A percentile compares a stretch with the other conserved stretches of the same genome.
Evolutionary conservation across 2,113 vertebrate genomes (phyloP).

Genomic region (Cynocephalus volans): DNA sequence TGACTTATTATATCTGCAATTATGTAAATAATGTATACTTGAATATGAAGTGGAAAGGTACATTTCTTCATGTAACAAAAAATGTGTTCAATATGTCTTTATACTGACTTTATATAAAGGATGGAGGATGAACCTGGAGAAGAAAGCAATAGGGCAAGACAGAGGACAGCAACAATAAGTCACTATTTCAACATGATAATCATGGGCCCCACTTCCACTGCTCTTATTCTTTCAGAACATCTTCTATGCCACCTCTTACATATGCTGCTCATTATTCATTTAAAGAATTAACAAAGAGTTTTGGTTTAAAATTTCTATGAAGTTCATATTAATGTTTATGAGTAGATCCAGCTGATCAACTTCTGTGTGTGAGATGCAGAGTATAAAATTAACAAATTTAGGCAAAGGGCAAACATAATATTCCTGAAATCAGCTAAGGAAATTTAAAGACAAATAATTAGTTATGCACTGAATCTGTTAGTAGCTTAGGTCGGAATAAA

Average conservation of each 20-base stretch:
- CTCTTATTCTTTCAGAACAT: not conserved
- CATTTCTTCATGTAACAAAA: not conserved
- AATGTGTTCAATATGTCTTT: not conserved
- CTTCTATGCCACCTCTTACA: not conserved
- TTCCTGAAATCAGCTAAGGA: not conserved
- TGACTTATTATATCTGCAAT: not conserved
- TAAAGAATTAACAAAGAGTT: not conserved
- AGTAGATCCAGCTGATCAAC: not conserved
- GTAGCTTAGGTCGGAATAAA: not conserved
- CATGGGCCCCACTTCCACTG: not conserved
- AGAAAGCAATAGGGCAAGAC: not conserved
- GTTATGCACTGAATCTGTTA: not conserved
- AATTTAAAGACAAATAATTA: not conserved
- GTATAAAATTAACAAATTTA: not conserved
- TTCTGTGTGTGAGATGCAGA: not conserved
- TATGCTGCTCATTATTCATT: not conserved
- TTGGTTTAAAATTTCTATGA: not conserved
- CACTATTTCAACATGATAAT: not conserved
- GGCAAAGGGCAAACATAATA: not conserved
- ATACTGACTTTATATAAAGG: not conserved
- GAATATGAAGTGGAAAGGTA: not conserved
- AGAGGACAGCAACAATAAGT: not conserved
- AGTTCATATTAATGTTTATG: not conserved
- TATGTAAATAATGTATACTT: conserved; percentile 23
- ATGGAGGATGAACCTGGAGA: not conserved